Conservation (phyloP, 1,140 invertebrate genomes). For the Oryzaephilus surinamensis region DNA sequence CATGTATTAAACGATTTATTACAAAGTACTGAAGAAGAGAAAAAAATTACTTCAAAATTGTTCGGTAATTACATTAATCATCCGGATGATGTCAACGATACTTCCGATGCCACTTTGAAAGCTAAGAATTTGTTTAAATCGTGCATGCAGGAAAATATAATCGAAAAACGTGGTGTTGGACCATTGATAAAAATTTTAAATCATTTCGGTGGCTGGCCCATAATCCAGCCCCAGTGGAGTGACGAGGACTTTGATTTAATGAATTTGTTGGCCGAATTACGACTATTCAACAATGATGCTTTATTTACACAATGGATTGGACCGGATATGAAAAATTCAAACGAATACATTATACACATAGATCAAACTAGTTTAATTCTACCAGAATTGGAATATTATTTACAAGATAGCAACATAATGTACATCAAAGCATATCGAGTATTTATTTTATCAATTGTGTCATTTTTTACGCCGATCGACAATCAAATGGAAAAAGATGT, state of each 20-base stretch:
- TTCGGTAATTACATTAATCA: too few species aligned
- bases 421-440: too few species aligned
- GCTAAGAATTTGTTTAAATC: conserved; percentile 72
- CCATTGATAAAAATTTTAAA: conserved; percentile 63
- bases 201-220: conserved; percentile 75
- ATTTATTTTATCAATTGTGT: too few species aligned
- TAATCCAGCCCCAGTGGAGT: conserved; percentile 55
- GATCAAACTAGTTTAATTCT: too few species aligned
- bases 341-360: conserved; percentile 74
- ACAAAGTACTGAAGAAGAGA: too few species aligned
- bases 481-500: too few species aligned
- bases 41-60: too few species aligned
- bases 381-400: too few species aligned
- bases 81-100: too few species aligned
- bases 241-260: conserved; percentile 60
- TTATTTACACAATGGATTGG: conserved; percentile 75
- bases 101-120: conserved; percentile 52
- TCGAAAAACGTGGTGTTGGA: conserved; percentile 54
- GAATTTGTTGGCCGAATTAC: conserved; percentile 58
- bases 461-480: too few species aligned
- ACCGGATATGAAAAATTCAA: conserved; percentile 79
- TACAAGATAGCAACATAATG: too few species aligned
- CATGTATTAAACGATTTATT: conserved; percentile 57
- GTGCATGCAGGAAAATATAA: conserved; percentile 70
- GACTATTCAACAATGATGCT: conserved; percentile 75